Evolutionary conservation across 2,888 invertebrate genomes (phyloP).

Genomic region (Luffia ferchaultella): DNA sequence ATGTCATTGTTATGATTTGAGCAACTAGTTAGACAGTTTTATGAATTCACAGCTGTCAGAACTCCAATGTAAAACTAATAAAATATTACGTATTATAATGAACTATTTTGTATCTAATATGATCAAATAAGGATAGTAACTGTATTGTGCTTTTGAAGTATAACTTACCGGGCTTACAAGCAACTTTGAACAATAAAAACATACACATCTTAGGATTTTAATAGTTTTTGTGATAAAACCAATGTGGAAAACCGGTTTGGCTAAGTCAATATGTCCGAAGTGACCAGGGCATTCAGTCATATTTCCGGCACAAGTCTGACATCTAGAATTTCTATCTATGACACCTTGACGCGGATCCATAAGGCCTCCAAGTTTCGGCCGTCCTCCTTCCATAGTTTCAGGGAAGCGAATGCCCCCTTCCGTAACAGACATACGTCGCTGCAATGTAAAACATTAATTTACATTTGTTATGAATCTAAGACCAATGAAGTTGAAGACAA

Average conservation of each 20-base stretch:
- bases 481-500: too few species aligned
- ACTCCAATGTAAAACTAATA: too few species aligned
- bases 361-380: slow-evolving; percentile 96
- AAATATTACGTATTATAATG: too few species aligned
- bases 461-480: too few species aligned
- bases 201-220: slow-evolving; percentile 97
- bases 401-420: slow-evolving; percentile 97
- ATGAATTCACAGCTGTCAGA: too few species aligned
- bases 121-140: too few species aligned
- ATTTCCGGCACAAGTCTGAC: slow-evolving; percentile 96
- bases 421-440: slow-evolving; percentile 98
- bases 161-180: slow-evolving; percentile 90
- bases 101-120: too few species aligned
- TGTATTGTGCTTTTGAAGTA: too few species aligned
- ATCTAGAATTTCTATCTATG: slow-evolving; percentile 91
- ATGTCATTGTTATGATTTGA: too few species aligned
- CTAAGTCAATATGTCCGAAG: slow-evolving; percentile 97
- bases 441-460: slow-evolving; percentile 18
- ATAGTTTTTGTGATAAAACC: slow-evolving; percentile 98
- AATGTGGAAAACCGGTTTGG: slow-evolving; percentile 98
- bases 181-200: slow-evolving; percentile 98
- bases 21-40: too few species aligned
- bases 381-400: slow-evolving; percentile 98
- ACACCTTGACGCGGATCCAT: slow-evolving; percentile 99
- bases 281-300: slow-evolving; percentile 99